Percentiles rank a stretch among this genome's conserved stretches.
phyloP scores from a whole-genome alignment of 2,113 vertebrate genomes.

The Harpagus bidentatus region DNA sequence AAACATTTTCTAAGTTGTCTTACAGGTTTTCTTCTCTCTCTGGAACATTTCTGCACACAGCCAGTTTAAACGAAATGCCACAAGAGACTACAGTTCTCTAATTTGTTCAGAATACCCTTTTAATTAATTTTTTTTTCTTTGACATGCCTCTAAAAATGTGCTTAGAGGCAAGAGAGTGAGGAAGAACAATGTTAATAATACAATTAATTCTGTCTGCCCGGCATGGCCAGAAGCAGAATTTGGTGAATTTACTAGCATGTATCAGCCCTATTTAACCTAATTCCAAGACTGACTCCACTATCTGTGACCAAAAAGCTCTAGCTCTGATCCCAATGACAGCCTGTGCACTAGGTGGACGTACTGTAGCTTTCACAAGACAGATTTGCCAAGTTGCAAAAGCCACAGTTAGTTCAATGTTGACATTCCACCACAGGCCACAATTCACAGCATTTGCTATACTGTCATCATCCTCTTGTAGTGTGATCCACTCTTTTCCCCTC shows the following conservation, averaged over 20 bases:
- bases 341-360: rapidly evolving
- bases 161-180: neutral
- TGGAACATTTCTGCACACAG: neutral
- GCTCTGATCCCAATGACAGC: neutral
- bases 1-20: neutral
- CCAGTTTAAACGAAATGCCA: neutral
- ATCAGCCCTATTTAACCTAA: neutral
- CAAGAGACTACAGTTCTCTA: neutral
- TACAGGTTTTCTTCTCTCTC: neutral
- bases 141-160: neutral
- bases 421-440: neutral
- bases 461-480: neutral
- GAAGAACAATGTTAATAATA: neutral
- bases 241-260: neutral
- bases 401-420: neutral
- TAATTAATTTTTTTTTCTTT: neutral
- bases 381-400: neutral
- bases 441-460: neutral
- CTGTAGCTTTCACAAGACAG: neutral
- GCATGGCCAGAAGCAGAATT: neutral
- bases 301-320: neutral
- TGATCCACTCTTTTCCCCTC: neutral
- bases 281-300: neutral
- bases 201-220: neutral
- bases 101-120: neutral